A percentile compares a stretch with the other conserved stretches of the same genome.
phyloP scores from a whole-genome alignment of 2,888 invertebrate species.

The Rugalucina vietnamica region DNA sequence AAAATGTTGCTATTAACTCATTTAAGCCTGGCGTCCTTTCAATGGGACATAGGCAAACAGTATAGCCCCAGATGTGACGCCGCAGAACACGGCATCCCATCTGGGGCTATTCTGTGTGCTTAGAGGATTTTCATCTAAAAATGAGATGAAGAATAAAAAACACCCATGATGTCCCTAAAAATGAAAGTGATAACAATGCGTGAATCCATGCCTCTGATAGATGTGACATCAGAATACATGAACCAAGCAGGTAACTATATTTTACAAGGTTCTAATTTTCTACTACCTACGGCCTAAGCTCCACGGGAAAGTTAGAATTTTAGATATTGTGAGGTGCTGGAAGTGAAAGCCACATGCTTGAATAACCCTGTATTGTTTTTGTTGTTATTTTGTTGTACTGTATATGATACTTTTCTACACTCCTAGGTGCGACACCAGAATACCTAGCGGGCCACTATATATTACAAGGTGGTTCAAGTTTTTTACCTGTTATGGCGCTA shows the following conservation, averaged over 20 bases:
- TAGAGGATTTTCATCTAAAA: no score
- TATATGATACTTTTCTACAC: not conserved
- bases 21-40: no score
- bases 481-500: conserved; percentile 98
- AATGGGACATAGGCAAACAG: no score
- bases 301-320: conserved; percentile 97
- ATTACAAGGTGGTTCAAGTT: conserved; percentile 97
- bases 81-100: no score
- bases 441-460: conserved; percentile 99
- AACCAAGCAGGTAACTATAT: conserved; percentile 98
- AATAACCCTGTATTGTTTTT: conserved; percentile 83
- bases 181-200: no score
- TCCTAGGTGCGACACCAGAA: conserved; percentile 96
- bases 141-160: no score
- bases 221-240: conserved; percentile 99
- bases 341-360: conserved; percentile 99
- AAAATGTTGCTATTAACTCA: no score
- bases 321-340: conserved; percentile 99
- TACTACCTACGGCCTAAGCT: conserved; percentile 97
- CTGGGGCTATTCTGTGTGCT: no score
- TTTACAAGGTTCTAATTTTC: conserved; percentile 96
- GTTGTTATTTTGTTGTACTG: conserved; percentile 86
- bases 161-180: no score
- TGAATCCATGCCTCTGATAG: no score
- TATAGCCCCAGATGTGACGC: no score